Base-by-base conservation (phyloP, 2,797 vertebrate species). In the Tokudaia tokunoshimensis region DNA sequence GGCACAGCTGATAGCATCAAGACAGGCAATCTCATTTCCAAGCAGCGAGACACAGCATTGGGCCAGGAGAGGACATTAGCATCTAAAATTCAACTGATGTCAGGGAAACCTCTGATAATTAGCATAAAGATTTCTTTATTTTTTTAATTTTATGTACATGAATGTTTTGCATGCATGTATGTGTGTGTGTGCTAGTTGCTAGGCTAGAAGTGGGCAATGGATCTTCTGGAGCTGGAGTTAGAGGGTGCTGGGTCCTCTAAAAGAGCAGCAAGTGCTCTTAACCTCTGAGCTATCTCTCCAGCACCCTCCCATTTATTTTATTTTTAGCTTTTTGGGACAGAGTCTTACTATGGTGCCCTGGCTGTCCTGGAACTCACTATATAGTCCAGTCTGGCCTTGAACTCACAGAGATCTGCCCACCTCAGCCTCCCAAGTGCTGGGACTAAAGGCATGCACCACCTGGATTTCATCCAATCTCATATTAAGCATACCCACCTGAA, bases 401-500 rank as follows among this genome's bases (percentile, higher is more conserved):
- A 82, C 34, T 81, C 8, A 85, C 41, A 86, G 24, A 34, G n/a
- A 15, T 91, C n/a, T 41, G 37, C 4, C n/a, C 26, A 19, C 50
- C 24, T 80, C 61, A 22, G 5, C 76, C 24, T 80, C 9, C 63
- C 47, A 57, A 91, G 17, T 82, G 17, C 61, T 81, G n/a, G 61
- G 50, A 91, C 31, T 91, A 67, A 52, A 91, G 59, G 14, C 19
- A 0, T 72, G 22, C 13, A 2, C 1, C 34, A 44, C 29, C 24
- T 14, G 17, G 37, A 2, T 44, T 72, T 74, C n/a, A 94, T 95
- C 80, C 91, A 59, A 76, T 20, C 12, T 61, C 44, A 37, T 78
- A 67, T 85, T 94, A 96, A 47, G 47, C 19, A 22, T 22, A 98
- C 96, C 1, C 95, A 99, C 99, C 98, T 99, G 99, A 0, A 98